A percentile compares a stretch with the other conserved stretches of the same genome.
These are phyloP conservation scores for Mamestra brassicae DNA, from an alignment of 2,888 invertebrate species.

Conservation along the genomic window DNA sequence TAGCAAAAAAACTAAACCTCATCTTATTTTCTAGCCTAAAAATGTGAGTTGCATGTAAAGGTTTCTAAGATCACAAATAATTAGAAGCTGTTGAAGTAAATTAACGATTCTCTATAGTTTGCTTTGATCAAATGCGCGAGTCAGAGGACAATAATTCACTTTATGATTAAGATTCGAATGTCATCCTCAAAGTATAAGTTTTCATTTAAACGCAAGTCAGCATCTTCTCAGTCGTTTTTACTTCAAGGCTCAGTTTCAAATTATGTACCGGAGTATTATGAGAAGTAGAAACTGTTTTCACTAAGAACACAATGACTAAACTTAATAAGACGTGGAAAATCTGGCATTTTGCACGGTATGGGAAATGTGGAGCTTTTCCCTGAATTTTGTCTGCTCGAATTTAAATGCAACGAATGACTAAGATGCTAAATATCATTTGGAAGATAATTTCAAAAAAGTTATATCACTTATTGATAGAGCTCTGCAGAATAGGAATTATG, in stretches of 20 bases:
- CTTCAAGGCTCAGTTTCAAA: conserved; percentile 38
- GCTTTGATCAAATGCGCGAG: background rate
- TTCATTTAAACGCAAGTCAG: conserved; percentile 7
- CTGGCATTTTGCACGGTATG: conserved; percentile 26
- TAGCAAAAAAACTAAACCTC: too few relatives aligned
- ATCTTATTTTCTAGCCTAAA: background rate
- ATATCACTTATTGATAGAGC: too few relatives aligned
- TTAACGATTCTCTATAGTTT: background rate
- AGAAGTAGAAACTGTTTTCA: conserved; percentile 39
- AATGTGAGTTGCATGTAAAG: background rate
- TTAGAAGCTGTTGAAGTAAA: background rate
- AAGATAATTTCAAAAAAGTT: background rate
- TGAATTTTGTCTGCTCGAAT: conserved; percentile 22
- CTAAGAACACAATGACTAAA: conserved; percentile 29
- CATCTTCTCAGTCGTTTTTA: conserved; percentile 18
- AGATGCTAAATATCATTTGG: background rate
- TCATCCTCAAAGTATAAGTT: conserved; percentile 2
- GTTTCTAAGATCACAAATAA: too few relatives aligned
- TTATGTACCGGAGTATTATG: conserved; percentile 19
- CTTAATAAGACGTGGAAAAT: conserved; percentile 37
- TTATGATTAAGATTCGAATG: background rate
- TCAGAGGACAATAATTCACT: too few relatives aligned
- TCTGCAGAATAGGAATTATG: too few relatives aligned
- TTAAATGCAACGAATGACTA: background rate
- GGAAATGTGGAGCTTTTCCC: conserved; percentile 18